phyloP scores from a whole-genome alignment of 1,140 invertebrate species.

The Asbolus verrucosus region DNA sequence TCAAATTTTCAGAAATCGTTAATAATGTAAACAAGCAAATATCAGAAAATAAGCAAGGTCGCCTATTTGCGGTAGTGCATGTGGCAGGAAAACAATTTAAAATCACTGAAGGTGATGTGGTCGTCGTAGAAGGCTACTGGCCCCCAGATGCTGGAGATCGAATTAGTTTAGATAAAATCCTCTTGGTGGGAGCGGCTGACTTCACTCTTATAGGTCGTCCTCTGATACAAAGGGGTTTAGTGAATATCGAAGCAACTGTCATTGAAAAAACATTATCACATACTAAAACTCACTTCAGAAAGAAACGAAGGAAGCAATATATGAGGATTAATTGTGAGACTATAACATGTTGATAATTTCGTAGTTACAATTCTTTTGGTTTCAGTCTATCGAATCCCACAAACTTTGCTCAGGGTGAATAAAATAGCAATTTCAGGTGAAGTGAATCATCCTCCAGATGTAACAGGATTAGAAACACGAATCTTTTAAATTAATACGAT shows the following conservation, averaged over 20 bases:
- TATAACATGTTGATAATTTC: too few relatives aligned
- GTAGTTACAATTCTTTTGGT: too few relatives aligned
- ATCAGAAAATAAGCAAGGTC: conserved; percentile 69
- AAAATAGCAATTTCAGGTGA: conserved; percentile 69
- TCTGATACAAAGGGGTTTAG: conserved; percentile 79
- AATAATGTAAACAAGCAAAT: conserved; percentile 73
- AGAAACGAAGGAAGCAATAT: conserved; percentile 82
- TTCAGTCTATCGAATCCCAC: conserved; percentile 75
- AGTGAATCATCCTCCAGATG: conserved; percentile 61
- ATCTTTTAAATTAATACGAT: conserved; percentile 51
- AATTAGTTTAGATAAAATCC: conserved; percentile 89
- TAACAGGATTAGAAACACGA: conserved; percentile 54
- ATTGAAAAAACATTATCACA: conserved; percentile 91
- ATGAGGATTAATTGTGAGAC: conserved; percentile 81
- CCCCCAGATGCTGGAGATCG: conserved; percentile 85
- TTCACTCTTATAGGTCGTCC: conserved; percentile 89
- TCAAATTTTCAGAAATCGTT: conserved; percentile 55
- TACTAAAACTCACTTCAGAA: conserved; percentile 81
- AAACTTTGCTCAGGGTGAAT: conserved; percentile 82
- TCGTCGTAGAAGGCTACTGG: conserved; percentile 87
- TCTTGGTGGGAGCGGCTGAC: conserved; percentile 85
- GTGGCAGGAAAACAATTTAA: conserved; percentile 88
- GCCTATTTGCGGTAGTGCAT: conserved; percentile 89
- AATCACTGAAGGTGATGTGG: conserved; percentile 87
- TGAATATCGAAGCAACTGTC: conserved; percentile 85